Base-by-base conservation (phyloP, 2,113 vertebrate genomes). In the Clarias magur region DNA sequence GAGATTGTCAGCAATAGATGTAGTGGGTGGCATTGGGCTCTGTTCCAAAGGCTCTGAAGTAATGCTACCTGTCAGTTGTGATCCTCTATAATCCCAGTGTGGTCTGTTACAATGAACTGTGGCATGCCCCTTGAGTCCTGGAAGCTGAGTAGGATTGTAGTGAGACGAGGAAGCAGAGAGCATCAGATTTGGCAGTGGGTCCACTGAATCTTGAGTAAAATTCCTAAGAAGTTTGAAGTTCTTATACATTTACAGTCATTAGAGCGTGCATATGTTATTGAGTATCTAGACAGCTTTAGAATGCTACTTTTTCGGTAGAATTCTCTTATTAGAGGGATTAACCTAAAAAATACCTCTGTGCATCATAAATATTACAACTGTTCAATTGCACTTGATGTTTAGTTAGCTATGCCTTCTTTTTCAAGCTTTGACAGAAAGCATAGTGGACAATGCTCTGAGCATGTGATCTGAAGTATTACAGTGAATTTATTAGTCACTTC, bases 81-180 rank as follows among this genome's bases (percentile, higher is more conserved):
- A 85, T 89, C 59, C 38, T 67, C 65, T 80, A 73, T 85, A 89
- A 86, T 75, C 85, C 65, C 34, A 79, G 30, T 81, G 68, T 82
- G 25, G 65, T 13, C 83, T 76, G 42, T 88, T 60, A 79, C 67
- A 34, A 59, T 67, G 81, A 19, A 60, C 42, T 68, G 13, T 27
- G 72, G 68, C 54, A n/a, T 84, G 62, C 5, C 60, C 12, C 60
- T 12, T 54, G 62, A 59, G 65, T 25, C 59, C 73, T 53, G 53
- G 15, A 11, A 42, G 48, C 30, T 70, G 76, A 79, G 11, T 38
- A 38, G 76, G 54, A 70, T 34, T 70, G 30, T 59, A 48, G 9
- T 86, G 76, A n/a, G 38, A 25, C n/a, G 8, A 9, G 60, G 8
- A 62, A 48, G 59, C 60, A 82, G 21, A 82, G 25, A 78, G 25